Evolutionary conservation across 2,888 invertebrate species (phyloP).

Genomic region (Papilio demoleus): DNA sequence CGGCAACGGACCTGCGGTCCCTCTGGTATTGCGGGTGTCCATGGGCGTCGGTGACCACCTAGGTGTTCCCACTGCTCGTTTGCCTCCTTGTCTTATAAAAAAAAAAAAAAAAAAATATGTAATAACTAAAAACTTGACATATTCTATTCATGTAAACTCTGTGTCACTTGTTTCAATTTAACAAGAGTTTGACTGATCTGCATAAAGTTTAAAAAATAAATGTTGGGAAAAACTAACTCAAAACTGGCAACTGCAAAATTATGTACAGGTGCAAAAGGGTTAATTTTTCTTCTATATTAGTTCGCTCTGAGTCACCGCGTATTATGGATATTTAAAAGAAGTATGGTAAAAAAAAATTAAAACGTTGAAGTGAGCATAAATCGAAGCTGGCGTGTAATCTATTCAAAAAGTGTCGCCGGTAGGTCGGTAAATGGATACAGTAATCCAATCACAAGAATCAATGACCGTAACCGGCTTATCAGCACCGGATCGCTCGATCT

Average conservation of each 20-base stretch:
- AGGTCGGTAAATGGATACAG: slow-evolving; percentile 36
- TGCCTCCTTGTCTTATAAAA: too few species aligned
- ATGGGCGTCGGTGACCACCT: too few species aligned
- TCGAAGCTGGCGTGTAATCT: slow-evolving; percentile 29
- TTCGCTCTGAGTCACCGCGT: neutral
- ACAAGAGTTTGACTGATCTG: neutral
- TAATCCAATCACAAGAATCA: slow-evolving; percentile 40
- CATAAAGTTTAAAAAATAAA: too few species aligned
- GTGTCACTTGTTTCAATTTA: neutral
- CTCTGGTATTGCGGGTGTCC: too few species aligned
- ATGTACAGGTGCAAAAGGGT: too few species aligned
- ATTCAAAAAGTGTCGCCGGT: slow-evolving; percentile 23
- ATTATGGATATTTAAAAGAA: neutral
- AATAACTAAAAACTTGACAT: too few species aligned
- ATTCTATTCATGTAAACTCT: too few species aligned
- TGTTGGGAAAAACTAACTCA: too few species aligned
- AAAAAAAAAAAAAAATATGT: too few species aligned
- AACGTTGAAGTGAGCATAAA: slow-evolving; percentile 30
- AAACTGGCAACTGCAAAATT: too few species aligned
- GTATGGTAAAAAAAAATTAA: slow-evolving; percentile 1
- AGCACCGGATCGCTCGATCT: slow-evolving; percentile 39
- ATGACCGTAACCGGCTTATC: slow-evolving; percentile 41
- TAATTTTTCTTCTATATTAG: neutral
- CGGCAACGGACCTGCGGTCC: too few species aligned
- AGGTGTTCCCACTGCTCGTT: too few species aligned